Base-by-base conservation (phyloP, 2,888 invertebrate genomes). In the Cartodere bifasciata region DNA sequence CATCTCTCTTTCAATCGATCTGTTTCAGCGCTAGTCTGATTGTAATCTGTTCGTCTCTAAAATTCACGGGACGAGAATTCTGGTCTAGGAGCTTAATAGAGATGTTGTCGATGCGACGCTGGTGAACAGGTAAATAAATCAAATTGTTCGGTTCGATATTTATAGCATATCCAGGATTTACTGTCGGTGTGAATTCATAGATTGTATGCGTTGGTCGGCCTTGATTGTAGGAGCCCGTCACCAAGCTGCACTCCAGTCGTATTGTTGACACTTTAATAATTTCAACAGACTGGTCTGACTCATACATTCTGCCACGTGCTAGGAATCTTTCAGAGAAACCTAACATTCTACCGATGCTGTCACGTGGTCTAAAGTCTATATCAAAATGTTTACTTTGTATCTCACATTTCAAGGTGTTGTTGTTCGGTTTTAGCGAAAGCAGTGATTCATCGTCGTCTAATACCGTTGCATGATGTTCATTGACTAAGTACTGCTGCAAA, bases 151-250 rank as follows among this genome's bases (percentile, higher is more conserved):
- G 52, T 16, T 46, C 44, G 36, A 51, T 50, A 29, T 49, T 42
- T 28, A 54, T 48, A 39, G 52, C 52, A 47, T 50, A 55, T 7
- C 54, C 56, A 16, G 53, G 48, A 20, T 46, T 42, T 6, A 47
- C 47, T 22, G 34, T 38, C 5, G 46, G 44, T 5, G 45, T 46
- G 43, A 56, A 56, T 41, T 53, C 48, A 33, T 53, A 48, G 16
- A 56, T 40, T 3, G 49, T 52, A 35, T 57, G 52, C 3, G 41
- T 41, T 16, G 36, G 40, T 13, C 37, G 34, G 11, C 42, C 44
- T 34, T 47, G 44, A 2, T 43, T 15, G 29, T 42, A 52, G 13
- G 52, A 41, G 5, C 48, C 50, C 4, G 32, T 23, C 2, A 40
- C 40, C 1, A 48, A 40, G 32, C 45, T 48, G 26, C 45, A 47